Conservation (phyloP, 2,113 vertebrate genomes). For the Anguilla japonica region DNA sequence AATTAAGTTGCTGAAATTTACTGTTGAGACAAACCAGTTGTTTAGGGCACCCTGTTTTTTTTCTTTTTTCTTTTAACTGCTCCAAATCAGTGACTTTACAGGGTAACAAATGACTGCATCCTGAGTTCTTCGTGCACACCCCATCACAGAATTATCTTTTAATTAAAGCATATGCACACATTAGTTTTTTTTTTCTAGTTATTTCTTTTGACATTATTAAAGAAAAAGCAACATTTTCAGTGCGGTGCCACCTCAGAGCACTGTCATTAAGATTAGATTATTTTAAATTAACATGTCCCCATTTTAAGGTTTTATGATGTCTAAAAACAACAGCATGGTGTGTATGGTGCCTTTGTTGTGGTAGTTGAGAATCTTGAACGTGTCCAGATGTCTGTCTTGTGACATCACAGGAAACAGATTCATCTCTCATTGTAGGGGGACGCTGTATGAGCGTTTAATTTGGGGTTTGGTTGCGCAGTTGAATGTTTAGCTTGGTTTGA, state of each 20-base stretch:
- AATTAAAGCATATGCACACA: background rate
- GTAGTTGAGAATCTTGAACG: background rate
- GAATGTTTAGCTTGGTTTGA: background rate
- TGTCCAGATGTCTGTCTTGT: background rate
- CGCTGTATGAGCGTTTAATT: background rate
- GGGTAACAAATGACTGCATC: background rate
- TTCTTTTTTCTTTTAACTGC: background rate
- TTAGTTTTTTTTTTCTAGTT: background rate
- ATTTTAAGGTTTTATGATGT: background rate
- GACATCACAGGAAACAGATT: background rate
- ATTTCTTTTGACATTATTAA: background rate
- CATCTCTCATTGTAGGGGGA: background rate
- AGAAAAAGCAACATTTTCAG: background rate
- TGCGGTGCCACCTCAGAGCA: background rate
- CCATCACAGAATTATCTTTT: background rate
- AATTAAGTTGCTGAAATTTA: background rate
- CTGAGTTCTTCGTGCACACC: background rate
- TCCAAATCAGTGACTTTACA: background rate
- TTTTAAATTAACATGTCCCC: background rate
- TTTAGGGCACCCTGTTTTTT: conserved; percentile 11
- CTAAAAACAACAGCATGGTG: background rate
- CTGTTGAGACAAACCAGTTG: background rate
- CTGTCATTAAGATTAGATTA: background rate
- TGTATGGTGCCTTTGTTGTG: background rate
- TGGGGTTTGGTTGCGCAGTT: background rate